Conservation (phyloP, 2,113 vertebrate species). For the Mionectes macconnelli region DNA sequence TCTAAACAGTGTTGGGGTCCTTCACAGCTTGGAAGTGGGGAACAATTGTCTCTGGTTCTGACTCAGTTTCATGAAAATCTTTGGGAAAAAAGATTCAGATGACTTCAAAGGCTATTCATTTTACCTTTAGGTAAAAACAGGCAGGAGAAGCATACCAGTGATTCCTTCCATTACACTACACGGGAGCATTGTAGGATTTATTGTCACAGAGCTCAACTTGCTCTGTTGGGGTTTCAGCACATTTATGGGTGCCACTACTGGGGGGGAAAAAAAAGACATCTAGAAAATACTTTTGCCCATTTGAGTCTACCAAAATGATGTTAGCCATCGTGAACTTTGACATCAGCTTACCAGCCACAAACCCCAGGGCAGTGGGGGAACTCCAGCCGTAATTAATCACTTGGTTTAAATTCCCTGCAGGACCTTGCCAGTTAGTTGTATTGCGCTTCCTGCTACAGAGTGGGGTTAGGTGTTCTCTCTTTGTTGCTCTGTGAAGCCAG, state of each 20-base stretch:
- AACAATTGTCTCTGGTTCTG: not conserved
- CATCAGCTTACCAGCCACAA: not conserved
- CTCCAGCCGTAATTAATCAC: not conserved
- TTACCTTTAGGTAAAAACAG: not conserved
- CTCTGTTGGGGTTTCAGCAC: not conserved
- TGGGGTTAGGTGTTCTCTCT: not conserved
- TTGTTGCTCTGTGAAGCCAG: not conserved
- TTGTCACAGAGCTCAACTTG: not conserved
- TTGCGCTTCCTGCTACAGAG: not conserved
- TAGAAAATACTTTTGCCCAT: not conserved
- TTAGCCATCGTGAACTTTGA: not conserved
- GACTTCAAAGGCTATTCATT: not conserved
- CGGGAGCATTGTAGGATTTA: not conserved
- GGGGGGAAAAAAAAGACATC: not conserved
- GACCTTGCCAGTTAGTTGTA: not conserved
- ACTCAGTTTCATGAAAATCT: not conserved
- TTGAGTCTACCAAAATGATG: not conserved
- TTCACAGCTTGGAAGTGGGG: not conserved
- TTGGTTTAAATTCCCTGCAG: not conserved
- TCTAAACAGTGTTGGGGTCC: not conserved
- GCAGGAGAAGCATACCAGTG: not conserved
- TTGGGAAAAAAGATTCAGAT: not conserved
- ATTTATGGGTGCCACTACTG: not conserved
- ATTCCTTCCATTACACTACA: not conserved
- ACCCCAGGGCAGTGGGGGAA: not conserved